A percentile compares a stretch with the other conserved stretches of the same genome.
phyloP scores from a whole-genome alignment of 2,113 vertebrate species.

The Onychorhynchus coronatus region DNA sequence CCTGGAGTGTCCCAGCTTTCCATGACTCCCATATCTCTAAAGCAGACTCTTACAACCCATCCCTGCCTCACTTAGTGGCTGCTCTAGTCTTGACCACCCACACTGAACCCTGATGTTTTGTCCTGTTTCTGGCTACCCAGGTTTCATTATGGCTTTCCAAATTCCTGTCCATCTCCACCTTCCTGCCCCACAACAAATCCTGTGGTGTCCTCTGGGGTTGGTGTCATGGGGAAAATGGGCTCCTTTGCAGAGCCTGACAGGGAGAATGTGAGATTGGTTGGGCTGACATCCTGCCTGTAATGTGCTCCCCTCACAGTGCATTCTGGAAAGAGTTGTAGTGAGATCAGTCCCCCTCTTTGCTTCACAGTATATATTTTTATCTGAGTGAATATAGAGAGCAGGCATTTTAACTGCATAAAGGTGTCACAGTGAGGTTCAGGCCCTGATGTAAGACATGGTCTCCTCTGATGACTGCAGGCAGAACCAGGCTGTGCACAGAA shows the following conservation, averaged over 20 bases:
- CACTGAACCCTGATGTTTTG: background rate
- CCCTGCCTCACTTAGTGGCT: background rate
- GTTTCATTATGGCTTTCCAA: background rate
- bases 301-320: background rate
- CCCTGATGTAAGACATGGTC: background rate
- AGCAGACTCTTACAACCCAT: background rate
- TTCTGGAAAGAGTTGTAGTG: background rate
- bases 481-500: background rate
- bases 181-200: background rate
- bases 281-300: background rate
- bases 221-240: background rate
- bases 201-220: fast-evolving
- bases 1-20: background rate
- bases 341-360: background rate
- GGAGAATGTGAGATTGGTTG: background rate
- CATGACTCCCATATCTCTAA: background rate
- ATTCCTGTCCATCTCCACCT: background rate
- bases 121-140: background rate
- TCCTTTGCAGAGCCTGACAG: background rate
- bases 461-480: background rate
- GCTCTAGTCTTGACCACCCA: background rate
- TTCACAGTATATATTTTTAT: background rate
- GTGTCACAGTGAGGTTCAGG: background rate
- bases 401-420: background rate
- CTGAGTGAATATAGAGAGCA: background rate